Base-by-base conservation (phyloP, 2,888 invertebrate species). In the Metacarcinus magister region DNA sequence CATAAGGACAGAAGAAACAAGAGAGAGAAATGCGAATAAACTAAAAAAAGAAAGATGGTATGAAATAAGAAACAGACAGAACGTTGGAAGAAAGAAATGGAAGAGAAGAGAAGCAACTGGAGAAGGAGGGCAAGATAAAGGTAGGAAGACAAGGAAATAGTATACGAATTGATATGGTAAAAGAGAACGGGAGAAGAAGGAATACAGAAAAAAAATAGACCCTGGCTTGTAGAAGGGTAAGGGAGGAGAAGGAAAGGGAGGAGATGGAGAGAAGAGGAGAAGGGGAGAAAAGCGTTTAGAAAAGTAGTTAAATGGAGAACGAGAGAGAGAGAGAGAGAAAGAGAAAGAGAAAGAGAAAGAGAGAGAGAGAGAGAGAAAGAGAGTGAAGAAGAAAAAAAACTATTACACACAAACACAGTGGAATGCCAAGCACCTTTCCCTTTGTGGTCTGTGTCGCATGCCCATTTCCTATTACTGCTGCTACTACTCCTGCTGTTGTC, bases 321-420 rank as follows among this genome's bases (percentile, higher is more conserved):
- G 67, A 67, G 67, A 67, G 23, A 67, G 5, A 67, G 19, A 23
- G 23, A 67, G 67, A 67, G 67, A 67, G 67, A 67, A 23, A 67
- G 67, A 67, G 67, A 67, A 23, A 67, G 67, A 67, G 67, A 67
- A 23, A 67, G 67, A 67, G 67, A n/a, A 16, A n/a, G 67, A 67
- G 67, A 67, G 67, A 67, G 67, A 67, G 67, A 67, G 67, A 67
- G 67, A 67, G 67, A 67, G 67, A 67, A 23, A 67, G 67, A 67
- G 67, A 67, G 67, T 5, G 67, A 67, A 23, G 23, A 23, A 67
- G 67, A 67, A 23, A 67, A 23, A 67, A 23, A 67, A 23, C 54
- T 7, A 54, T 1, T 13, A 2, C 54, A 54, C 54, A 13, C 54
- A 54, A 54, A 16, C 54, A 54, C 54, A 54, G 16, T 7, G 54